Conservation (phyloP, 2,113 vertebrate genomes). For the Drymodes brunneopygia region DNA sequence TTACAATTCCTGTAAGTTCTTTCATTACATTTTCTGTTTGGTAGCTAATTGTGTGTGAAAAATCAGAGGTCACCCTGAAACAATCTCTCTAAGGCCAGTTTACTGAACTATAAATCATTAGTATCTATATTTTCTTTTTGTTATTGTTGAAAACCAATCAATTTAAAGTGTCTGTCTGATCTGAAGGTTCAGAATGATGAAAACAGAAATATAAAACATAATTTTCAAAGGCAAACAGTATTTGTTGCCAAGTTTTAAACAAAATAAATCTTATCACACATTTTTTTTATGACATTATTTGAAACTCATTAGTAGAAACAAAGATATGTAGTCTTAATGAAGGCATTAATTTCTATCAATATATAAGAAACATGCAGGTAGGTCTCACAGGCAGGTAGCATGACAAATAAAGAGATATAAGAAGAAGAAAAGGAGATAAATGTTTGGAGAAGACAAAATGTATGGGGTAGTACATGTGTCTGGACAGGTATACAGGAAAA, state of each 20-base stretch:
- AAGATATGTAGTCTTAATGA: neutral
- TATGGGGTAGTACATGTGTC: neutral
- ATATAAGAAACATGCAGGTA: neutral
- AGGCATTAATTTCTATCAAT: neutral
- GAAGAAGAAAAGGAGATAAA: neutral
- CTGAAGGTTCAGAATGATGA: neutral
- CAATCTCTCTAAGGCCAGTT: neutral
- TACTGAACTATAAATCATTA: slow-evolving; percentile 14
- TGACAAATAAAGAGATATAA: neutral
- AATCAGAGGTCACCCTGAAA: slow-evolving; percentile 24
- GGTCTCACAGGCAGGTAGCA: neutral
- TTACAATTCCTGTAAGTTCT: neutral
- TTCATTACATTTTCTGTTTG: slow-evolving; percentile 13
- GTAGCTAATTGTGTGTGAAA: slow-evolving; percentile 23
- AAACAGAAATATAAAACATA: neutral
- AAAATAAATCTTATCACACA: neutral
- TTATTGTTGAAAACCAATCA: neutral
- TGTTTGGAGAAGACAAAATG: neutral
- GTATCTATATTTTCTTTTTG: neutral
- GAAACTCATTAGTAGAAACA: neutral
- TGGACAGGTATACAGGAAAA: neutral
- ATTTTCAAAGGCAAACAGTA: neutral
- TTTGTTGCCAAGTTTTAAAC: neutral
- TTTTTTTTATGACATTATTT: neutral
- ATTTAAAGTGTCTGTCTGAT: neutral